These are phyloP conservation scores for Brachionus koreanus DNA, from an alignment of 1,140 invertebrate species.

Conservation along the genomic window DNA sequence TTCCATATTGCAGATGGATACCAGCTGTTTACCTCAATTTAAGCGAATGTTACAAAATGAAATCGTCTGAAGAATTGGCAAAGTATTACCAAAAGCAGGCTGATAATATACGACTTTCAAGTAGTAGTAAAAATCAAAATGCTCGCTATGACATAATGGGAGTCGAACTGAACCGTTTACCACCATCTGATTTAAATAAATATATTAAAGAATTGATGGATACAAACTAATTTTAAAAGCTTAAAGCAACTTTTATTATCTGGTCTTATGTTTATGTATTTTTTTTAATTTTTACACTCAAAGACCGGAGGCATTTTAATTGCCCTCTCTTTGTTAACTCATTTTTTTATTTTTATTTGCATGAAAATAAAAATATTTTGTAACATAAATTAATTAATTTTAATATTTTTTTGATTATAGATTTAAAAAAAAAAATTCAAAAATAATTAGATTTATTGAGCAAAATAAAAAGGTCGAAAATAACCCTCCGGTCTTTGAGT, in stretches of 20 bases:
- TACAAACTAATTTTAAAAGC: neutral
- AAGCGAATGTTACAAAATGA: conserved; percentile 37
- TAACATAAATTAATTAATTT: no score
- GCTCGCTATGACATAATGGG: neutral
- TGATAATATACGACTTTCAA: neutral
- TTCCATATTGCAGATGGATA: conserved; percentile 32
- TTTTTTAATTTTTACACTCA: no score
- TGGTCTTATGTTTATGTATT: neutral
- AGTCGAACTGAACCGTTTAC: conserved; percentile 9
- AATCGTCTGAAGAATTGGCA: conserved; percentile 5
- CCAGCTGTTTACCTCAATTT: conserved; percentile 27
- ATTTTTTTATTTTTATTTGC: no score
- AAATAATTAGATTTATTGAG: no score
- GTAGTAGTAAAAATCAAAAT: neutral
- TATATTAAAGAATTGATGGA: neutral
- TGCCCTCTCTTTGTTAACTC: no score
- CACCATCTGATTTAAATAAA: neutral
- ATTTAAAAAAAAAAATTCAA: no score
- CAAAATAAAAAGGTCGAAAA: no score
- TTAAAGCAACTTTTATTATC: neutral
- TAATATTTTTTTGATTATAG: no score
- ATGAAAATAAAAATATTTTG: no score
- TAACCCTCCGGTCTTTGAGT: no score
- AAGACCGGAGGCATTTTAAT: no score
- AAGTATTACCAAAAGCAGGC: conserved; percentile 35